phyloP scores from a whole-genome alignment of 2,113 vertebrate genomes.

The Panthera uncia region DNA sequence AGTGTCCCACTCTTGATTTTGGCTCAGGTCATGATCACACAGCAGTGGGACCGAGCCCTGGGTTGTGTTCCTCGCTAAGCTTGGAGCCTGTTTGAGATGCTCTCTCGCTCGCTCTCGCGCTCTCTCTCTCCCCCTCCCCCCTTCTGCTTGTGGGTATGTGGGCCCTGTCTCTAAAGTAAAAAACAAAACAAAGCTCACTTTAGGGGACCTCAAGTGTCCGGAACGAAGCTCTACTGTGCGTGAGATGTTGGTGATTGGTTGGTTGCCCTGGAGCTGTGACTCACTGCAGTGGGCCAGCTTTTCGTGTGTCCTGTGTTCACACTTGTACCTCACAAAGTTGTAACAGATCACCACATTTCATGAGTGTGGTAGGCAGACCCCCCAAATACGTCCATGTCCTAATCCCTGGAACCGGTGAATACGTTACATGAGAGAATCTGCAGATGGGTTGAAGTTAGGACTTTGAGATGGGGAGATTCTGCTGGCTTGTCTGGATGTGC shows the following conservation, averaged over 20 bases:
- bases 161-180: too few species aligned
- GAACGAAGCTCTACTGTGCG: accelerated
- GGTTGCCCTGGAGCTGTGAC: background rate
- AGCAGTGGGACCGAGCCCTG: too few species aligned
- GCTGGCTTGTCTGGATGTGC: background rate
- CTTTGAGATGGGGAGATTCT: background rate
- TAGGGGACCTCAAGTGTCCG: background rate
- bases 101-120: too few species aligned
- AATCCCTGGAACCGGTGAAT: background rate
- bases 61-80: too few species aligned
- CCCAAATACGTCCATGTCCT: accelerated
- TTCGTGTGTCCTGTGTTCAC: background rate
- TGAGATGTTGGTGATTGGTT: background rate
- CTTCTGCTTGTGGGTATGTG: too few species aligned
- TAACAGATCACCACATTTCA: background rate
- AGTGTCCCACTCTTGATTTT: too few species aligned
- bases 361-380: background rate
- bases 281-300: background rate
- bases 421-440: background rate
- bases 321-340: background rate
- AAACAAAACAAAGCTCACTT: background rate
- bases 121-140: too few species aligned
- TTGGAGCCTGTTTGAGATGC: too few species aligned
- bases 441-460: background rate
- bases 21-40: too few species aligned